These are phyloP conservation scores for Pseudotriccus pelzelni DNA, from an alignment of 2,797 vertebrate species.

Conservation along the genomic window DNA sequence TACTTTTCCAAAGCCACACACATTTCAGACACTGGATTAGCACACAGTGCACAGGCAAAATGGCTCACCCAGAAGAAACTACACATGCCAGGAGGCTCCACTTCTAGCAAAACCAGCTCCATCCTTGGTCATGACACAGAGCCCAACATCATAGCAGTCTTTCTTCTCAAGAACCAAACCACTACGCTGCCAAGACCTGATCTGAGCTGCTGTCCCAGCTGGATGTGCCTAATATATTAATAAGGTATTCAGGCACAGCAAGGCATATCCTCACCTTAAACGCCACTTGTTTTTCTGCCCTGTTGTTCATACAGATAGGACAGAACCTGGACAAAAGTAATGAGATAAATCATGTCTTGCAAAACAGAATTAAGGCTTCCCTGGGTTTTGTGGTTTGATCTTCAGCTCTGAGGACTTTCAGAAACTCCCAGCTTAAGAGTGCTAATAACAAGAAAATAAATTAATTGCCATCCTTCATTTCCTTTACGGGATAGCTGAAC, in stretches of 20 bases:
- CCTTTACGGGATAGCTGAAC: background rate
- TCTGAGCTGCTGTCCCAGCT: background rate
- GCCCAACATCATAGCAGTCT: background rate
- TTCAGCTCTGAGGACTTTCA: background rate
- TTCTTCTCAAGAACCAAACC: background rate
- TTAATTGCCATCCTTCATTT: background rate
- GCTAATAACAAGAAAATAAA: background rate
- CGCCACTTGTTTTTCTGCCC: background rate
- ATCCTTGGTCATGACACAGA: background rate
- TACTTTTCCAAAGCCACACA: background rate
- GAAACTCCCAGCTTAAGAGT: background rate
- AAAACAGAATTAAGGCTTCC: background rate
- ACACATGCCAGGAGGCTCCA: background rate
- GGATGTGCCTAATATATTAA: too few relatives aligned
- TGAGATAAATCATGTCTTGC: background rate
- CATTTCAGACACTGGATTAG: background rate
- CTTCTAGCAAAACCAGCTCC: background rate
- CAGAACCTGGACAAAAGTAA: background rate
- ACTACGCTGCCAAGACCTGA: rapidly evolving
- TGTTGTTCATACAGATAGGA: background rate
- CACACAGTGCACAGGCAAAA: background rate
- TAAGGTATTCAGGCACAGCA: background rate
- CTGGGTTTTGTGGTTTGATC: background rate
- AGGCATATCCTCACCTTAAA: background rate
- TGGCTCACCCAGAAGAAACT: background rate